A percentile compares a stretch with the other conserved stretches of the same genome.
Evolutionary conservation across 2,888 invertebrate species (phyloP).

Genomic region (Aporophyla nigra): DNA sequence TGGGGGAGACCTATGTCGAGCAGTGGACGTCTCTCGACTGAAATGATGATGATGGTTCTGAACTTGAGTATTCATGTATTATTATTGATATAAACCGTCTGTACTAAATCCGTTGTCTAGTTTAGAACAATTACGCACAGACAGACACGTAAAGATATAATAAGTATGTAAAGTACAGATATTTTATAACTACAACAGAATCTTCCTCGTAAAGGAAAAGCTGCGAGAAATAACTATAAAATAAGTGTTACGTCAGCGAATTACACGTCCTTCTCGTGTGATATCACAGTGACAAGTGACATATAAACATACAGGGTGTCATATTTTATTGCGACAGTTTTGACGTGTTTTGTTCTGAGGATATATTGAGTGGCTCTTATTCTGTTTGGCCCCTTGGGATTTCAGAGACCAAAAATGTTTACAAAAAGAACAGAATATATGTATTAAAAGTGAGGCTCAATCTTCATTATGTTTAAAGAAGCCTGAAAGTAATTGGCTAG

Average conservation of each 20-base stretch:
- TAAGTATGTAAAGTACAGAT: not conserved
- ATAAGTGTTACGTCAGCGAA: conserved; percentile 15
- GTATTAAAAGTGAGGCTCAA: not conserved
- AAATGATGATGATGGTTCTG: too few species aligned
- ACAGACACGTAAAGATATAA: not conserved
- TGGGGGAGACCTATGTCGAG: too few species aligned
- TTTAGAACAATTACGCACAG: not conserved
- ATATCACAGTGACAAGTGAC: conserved; percentile 44
- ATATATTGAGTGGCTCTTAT: conserved; percentile 35
- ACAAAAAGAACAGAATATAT: conserved; percentile 1
- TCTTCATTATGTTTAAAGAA: not conserved
- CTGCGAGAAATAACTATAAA: conserved; percentile 2
- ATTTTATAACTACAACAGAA: not conserved
- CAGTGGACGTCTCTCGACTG: too few species aligned
- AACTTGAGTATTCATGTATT: not conserved
- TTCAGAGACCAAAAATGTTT: not conserved
- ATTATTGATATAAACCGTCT: not conserved
- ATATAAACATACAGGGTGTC: conserved; percentile 39
- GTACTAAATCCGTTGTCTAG: too few species aligned
- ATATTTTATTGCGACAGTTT: conserved; percentile 47
- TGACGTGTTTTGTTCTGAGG: conserved; percentile 36
- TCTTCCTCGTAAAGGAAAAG: conserved; percentile 10
- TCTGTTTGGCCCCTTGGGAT: not conserved
- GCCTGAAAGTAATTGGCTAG: conserved; percentile 5
- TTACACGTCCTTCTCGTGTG: conserved; percentile 30